A percentile compares a stretch with the other conserved stretches of the same genome.
Conservation (phyloP, 2,797 vertebrate genomes). For the Takifugu rubripes region DNA sequence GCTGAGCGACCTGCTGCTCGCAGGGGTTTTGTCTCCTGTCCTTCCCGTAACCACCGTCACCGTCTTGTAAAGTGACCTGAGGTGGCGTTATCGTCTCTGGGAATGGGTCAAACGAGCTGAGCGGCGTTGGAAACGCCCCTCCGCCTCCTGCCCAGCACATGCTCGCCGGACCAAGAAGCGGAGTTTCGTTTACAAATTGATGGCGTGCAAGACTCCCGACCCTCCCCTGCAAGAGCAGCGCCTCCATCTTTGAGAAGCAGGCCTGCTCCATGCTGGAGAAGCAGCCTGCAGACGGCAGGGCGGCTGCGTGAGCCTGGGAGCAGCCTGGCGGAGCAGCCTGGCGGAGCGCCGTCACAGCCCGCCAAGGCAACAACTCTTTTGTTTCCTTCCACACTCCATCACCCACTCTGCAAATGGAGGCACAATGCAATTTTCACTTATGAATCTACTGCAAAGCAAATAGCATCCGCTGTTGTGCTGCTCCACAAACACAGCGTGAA, state of each 20-base stretch:
- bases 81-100: constrained; percentile 26
- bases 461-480: constrained; percentile 56
- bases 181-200: constrained; percentile 21
- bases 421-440: constrained; percentile 72
- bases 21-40: constrained; percentile 7
- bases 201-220: neutral
- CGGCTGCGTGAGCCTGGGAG: constrained; percentile 51
- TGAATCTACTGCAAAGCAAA: constrained; percentile 69
- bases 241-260: constrained; percentile 14
- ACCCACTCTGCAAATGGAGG: constrained; percentile 66
- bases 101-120: constrained; percentile 58
- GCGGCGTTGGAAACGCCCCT: constrained; percentile 50
- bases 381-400: constrained; percentile 60
- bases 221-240: neutral
- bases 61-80: constrained; percentile 55
- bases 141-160: constrained; percentile 19
- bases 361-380: constrained; percentile 54
- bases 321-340: constrained; percentile 26
- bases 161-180: constrained; percentile 19
- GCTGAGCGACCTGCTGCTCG: constrained; percentile 16
- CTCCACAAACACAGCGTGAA: constrained; percentile 63
- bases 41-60: constrained; percentile 11
- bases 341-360: constrained; percentile 45
- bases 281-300: constrained; percentile 45
- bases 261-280: constrained; percentile 36